Evolutionary conservation across 2,888 invertebrate species (phyloP), one percentile per base, ranked within the genome.

Genomic region (Drosophila lutescens): DNA sequence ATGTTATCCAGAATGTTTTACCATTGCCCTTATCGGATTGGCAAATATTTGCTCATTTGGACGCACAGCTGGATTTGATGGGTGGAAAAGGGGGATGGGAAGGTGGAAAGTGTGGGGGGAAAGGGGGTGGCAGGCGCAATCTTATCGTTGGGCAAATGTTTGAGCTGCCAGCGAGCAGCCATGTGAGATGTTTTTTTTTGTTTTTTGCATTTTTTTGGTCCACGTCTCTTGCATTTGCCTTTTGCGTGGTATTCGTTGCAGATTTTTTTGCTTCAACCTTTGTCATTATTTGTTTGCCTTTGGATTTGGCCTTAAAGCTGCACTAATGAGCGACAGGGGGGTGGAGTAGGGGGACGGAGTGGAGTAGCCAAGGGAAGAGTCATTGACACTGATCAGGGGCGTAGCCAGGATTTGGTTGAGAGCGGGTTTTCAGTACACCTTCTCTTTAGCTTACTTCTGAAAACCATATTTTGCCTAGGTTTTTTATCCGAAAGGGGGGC

Each of bases 321-420:
- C 70, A 51, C 74, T 86, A 86, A 82, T 76, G 67, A 74, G 75
- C 60, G 53, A n/a, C 43, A 13, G n/a, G 38, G 20, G 46, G 57
- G 54, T 58, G 32, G 23, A n/a, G 7, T 20, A 20, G n/a, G 43
- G 50, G 57, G 56, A 60, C 20, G 41, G 40, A 5, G 1, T 1
- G 12, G 23, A 23, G 32, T 1, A 10, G n/a, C 10, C 17, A 38
- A n/a, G 15, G 34, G 26, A 36, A 26, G 62, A 36, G 62, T 62
- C 62, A 46, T 36, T 61, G 36, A 62, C 43, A 44, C 62, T 36
- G 26, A 30, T 26, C 26, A 26, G 26, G 26, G 26, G 26, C 26
- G 26, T 26, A 26, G 26, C 26, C 5, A 26, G 26, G 26, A 26
- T 0, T 26, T 26, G 2, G 26, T 26, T 26, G 2, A 26, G 26